Conservation (phyloP, 23 tunicate genomes). For the Oikopleura albicans region DNA sequence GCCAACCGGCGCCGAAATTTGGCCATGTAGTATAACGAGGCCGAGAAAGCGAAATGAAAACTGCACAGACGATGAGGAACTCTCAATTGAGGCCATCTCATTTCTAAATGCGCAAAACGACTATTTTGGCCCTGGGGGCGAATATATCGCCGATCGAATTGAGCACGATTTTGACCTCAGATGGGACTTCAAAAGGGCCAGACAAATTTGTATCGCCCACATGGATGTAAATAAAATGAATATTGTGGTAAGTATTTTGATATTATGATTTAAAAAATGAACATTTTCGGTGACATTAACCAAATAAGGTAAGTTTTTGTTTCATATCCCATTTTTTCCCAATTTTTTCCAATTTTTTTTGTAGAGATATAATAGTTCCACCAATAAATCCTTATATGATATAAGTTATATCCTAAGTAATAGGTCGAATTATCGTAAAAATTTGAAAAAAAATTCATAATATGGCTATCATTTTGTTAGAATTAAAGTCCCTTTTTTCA, state of each 20-base stretch:
- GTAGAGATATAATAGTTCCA: no score
- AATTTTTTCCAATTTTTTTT: no score
- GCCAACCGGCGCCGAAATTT: conserved; percentile 3
- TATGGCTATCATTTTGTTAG: no score
- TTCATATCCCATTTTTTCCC: no score
- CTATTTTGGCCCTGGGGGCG: background rate
- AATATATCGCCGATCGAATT: background rate
- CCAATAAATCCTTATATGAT: no score
- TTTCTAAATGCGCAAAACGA: background rate
- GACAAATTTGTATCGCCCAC: background rate
- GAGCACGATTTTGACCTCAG: background rate
- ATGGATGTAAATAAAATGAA: background rate
- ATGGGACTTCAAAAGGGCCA: background rate
- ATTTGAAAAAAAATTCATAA: no score
- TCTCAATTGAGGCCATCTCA: background rate
- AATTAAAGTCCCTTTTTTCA: no score
- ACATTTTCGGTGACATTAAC: no score
- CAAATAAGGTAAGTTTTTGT: no score
- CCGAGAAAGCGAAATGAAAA: background rate
- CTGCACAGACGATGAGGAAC: background rate
- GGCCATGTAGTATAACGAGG: background rate
- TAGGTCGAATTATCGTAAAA: no score
- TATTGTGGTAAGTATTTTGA: background rate
- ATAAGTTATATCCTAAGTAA: no score
- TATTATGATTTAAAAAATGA: background rate